These are phyloP conservation scores for Electrona antarctica DNA, from an alignment of 2,113 vertebrate species.

Conservation along the genomic window DNA sequence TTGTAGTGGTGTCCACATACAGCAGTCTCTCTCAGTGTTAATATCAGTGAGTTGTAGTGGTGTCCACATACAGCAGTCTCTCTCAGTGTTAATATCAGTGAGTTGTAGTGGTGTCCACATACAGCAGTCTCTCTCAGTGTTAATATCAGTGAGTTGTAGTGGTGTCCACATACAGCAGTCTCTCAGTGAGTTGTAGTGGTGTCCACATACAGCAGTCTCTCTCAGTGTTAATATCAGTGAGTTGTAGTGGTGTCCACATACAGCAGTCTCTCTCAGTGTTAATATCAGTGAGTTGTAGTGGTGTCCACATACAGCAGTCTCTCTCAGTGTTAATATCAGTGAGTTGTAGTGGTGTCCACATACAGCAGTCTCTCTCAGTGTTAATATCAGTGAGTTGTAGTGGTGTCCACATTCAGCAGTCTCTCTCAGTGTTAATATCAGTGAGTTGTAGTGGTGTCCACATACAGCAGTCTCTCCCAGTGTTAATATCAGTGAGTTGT, in stretches of 20 bases:
- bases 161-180: constrained; percentile 46
- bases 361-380: constrained; percentile 17
- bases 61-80: constrained; percentile 40
- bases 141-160: constrained; percentile 56
- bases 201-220: constrained; percentile 38
- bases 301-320: constrained; percentile 45
- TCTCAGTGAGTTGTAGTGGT: constrained; percentile 47
- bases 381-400: constrained; percentile 55
- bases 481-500: constrained; percentile 50
- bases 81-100: constrained; percentile 43
- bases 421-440: constrained; percentile 44
- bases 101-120: constrained; percentile 56
- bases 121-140: constrained; percentile 19
- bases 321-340: constrained; percentile 41
- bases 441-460: constrained; percentile 55
- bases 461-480: constrained; percentile 26
- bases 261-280: constrained; percentile 20
- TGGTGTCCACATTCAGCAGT: constrained; percentile 47
- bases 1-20: not conserved
- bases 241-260: constrained; percentile 55
- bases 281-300: constrained; percentile 57
- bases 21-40: too few species aligned
- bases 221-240: constrained; percentile 46
- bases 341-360: constrained; percentile 57
- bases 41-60: constrained; percentile 59